Evolutionary conservation across 2,113 vertebrate species (phyloP).

Genomic region (Bungarus multicinctus): DNA sequence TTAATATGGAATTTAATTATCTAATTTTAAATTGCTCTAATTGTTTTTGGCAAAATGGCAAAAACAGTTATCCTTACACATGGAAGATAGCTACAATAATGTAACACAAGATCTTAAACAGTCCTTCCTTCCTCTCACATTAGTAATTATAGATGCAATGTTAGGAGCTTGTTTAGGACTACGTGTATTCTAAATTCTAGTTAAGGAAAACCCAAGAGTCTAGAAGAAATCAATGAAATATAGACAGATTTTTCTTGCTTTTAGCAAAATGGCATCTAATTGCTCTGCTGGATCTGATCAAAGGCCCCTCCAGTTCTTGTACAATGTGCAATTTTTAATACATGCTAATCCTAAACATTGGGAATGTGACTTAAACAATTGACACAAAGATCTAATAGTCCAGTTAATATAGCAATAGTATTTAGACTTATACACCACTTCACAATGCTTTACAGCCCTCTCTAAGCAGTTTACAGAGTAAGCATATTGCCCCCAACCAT

Average conservation of each 20-base stretch:
- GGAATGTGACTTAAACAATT: background rate
- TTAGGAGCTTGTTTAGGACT: background rate
- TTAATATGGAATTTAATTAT: slow-evolving; percentile 19
- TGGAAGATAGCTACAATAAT: background rate
- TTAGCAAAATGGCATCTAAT: background rate
- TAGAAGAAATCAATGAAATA: background rate
- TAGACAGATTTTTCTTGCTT: background rate
- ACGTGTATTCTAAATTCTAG: background rate
- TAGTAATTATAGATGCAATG: background rate
- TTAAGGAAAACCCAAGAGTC: background rate
- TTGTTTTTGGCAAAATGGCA: background rate
- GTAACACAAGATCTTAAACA: background rate
- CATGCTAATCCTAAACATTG: background rate
- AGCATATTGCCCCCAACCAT: too few species aligned
- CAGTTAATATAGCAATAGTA: background rate
- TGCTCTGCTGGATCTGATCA: background rate
- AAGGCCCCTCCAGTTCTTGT: background rate
- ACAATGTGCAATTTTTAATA: background rate
- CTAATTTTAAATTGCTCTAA: background rate
- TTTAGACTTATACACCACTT: too few species aligned
- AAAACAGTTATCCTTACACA: background rate
- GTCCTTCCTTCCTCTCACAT: background rate
- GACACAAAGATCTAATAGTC: background rate
- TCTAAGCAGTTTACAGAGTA: too few species aligned
- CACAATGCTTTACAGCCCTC: too few species aligned